Evolutionary conservation across 2,113 vertebrate genomes (phyloP).

Genomic region (Stomatorhinus ivindoensis): DNA sequence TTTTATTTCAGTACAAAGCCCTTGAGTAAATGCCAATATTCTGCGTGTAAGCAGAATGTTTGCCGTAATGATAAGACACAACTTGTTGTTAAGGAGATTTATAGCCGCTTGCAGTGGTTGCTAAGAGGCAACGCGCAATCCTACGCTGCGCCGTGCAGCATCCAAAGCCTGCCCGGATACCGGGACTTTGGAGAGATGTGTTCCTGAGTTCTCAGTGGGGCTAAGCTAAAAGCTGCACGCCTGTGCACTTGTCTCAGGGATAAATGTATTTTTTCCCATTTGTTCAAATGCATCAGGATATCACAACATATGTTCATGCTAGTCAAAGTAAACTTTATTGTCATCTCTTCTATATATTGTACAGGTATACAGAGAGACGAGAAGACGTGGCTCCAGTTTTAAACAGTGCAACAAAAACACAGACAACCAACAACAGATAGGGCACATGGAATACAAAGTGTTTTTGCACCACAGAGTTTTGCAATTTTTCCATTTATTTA

Average conservation of each 20-base stretch:
- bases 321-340: too few relatives aligned
- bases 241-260: too few relatives aligned
- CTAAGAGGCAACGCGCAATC: constrained; percentile 2
- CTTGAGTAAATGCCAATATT: neutral
- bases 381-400: too few relatives aligned
- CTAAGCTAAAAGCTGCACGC: neutral
- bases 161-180: neutral
- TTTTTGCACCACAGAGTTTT: too few relatives aligned
- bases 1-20: neutral
- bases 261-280: neutral
- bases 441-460: too few relatives aligned
- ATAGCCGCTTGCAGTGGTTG: neutral
- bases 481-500: too few relatives aligned
- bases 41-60: neutral
- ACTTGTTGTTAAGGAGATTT: constrained; percentile 11
- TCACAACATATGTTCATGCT: neutral
- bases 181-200: neutral
- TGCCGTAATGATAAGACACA: neutral
- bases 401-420: too few relatives aligned
- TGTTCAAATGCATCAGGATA: neutral
- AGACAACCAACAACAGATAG: too few relatives aligned
- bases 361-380: too few relatives aligned
- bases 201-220: neutral
- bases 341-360: too few relatives aligned
- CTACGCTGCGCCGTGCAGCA: neutral